Base-by-base conservation (phyloP, 2,888 invertebrate species). In the Leptinotarsa tumamoca region DNA sequence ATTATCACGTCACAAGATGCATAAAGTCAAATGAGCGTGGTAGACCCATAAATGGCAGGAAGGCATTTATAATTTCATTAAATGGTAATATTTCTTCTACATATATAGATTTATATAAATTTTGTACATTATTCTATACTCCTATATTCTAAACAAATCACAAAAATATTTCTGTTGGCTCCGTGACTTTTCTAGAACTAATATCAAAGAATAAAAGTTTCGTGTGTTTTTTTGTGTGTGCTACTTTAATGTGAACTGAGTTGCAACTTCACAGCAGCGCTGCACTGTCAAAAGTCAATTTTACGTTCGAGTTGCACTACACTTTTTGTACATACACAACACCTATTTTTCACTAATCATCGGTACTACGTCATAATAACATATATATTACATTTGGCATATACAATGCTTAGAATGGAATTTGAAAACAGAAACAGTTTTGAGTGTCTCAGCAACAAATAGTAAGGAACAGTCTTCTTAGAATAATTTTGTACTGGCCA, bases 21-120 rank as follows among this genome's bases (percentile, higher is more conserved):
- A 85, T 83, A 87, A 88, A 87, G 84, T 86, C 84, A 86, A 87
- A 86, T 81, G 79, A 82, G 81, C 79, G 81, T 90, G 91, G 91
- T 90, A 91, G 89, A 91, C 91, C 91, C 91, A 89, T 86, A 88
- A 86, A 88, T 90, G 91, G 91, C 91, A 91, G 91, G 91, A 91
- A 92, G 91, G 91, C 91, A 91, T 90, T 91, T 86, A 86, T 89
- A 81, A 86, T 88, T 88, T 75, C 88, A 89, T 88, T 87, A 85
- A 86, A 86, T 86, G 79, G 83, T 86, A 89, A 89, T 88, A 87
- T 87, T 85, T 83, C 83, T 83, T 87, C 87, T 88, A 89, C 87
- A 88, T 87, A 87, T 88, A 88, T 87, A 88, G 87, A 82, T 84
- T 86, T 84, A 89, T 88, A 89, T 89, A 89, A 89, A 89, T 89